Base-by-base conservation (phyloP, 2,113 vertebrate genomes). In the Calidris pugnax region DNA sequence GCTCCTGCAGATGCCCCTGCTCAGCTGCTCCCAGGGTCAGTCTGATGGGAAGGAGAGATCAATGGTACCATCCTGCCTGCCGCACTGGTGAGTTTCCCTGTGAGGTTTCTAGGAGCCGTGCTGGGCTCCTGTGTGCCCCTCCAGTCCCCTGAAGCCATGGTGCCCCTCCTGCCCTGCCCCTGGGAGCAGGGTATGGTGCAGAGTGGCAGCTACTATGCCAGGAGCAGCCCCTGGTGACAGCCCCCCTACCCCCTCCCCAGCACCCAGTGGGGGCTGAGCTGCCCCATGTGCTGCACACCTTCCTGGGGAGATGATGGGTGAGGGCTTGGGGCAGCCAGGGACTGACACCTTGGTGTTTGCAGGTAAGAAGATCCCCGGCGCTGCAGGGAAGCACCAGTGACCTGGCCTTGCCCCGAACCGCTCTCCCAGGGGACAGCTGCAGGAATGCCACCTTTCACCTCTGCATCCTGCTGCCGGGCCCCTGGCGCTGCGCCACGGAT, bases 371-470 rank as follows among this genome's bases (percentile, higher is more conserved):
- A 64, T 47, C 11, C n/a, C 24, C 1, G 0, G 57, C 2, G 0
- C 67, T 59, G 37, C 17, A 37, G 72, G 47, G 62, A 89, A 71
- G 26, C 75, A 9, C 15, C 19, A 3, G 30, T 77, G 84, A 73
- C 81, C 68, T 27, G 73, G 30, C 60, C 81, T 77, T 66, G 68
- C 55, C 33, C 73, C 0, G 1, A 39, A 24, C 68, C 2, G 2
- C 76, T 75, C 22, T 90, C 67, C 47, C 53, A 32, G 51, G 66
- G 84, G 41, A 28, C 1, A 0, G 62, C 48, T 6, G 22, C 33
- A 56, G 85, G 81, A 86, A 87, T 57, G 85, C 64, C 85, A 62
- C 77, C 77, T 91, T 78, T 81, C 64, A 77, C 68, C 90, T 57
- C 74, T 48, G 50, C 55, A 8, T 33, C 67, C 37, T 5, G 2